Conservation (phyloP, 2,888 invertebrate species). For the Notodonta ziczac region DNA sequence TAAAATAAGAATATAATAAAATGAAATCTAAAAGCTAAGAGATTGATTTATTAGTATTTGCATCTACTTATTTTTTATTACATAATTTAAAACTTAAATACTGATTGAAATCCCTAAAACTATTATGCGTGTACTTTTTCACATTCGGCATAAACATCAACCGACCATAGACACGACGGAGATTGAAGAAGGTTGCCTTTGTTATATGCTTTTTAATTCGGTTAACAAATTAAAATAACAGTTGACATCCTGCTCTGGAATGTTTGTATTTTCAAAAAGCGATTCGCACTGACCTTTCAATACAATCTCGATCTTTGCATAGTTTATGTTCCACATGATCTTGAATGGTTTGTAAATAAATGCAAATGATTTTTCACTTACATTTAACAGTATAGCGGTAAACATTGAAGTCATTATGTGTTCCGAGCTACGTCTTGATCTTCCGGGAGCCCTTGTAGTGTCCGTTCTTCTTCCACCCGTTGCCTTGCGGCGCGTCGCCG, state of each 20-base stretch:
- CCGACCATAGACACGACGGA: background rate
- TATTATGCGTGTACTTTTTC: slow-evolving; percentile 1
- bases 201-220: too few species aligned
- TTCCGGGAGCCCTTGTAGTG: slow-evolving; percentile 71
- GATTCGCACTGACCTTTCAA: too few species aligned
- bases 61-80: too few species aligned
- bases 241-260: slow-evolving; percentile 3
- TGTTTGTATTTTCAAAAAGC: too few species aligned
- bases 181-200: too few species aligned
- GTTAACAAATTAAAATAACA: background rate
- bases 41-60: slow-evolving; percentile 1
- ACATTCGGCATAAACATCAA: background rate
- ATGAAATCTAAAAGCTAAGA: slow-evolving; percentile 13
- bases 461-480: slow-evolving; percentile 85
- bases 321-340: too few species aligned
- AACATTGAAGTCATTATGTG: background rate
- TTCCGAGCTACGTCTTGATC: slow-evolving; percentile 72
- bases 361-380: background rate
- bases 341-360: too few species aligned
- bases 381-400: background rate
- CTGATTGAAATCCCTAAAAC: background rate
- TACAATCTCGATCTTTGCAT: too few species aligned
- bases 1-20: background rate
- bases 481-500: slow-evolving; percentile 74
- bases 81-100: background rate